Evolutionary conservation across 2,888 invertebrate species (phyloP), one percentile per base, ranked within the genome.

Genomic region (Microchrysa polita): DNA sequence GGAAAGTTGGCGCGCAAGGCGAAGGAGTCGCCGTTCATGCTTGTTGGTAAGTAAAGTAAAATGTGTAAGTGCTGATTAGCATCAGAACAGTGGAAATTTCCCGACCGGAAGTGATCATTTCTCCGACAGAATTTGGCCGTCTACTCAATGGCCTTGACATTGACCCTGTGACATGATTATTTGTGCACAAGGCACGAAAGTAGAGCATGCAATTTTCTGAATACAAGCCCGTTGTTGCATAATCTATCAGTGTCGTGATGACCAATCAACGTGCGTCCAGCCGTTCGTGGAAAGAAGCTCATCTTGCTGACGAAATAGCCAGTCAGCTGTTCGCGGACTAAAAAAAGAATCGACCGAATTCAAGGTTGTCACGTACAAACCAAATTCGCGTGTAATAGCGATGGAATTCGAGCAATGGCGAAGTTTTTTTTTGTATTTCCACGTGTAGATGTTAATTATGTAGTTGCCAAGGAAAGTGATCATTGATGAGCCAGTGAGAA

Each of bases 21-120:
- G 1, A 90, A 90, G 81, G 92, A 92, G 80, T 89, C 90, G 1
- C 92, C 92, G 0, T 90, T 92, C 80, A 90, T 92, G 88, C 87
- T 91, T 60, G 84, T 91, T 77, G 92, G 92, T 92, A 86, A 87
- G 88, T 82, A 72, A 73, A 57, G 22, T 73, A 61, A 1, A n/a
- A n/a, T n/a, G n/a, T n/a, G n/a, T n/a, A n/a, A n/a, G n/a, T n/a
- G n/a, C n/a, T n/a, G 14, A 23, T 63, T 42, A 2, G n/a, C 61
- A n/a, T n/a, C n/a, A n/a, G n/a, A 52, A 20, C 7, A 34, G 7
- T 34, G 27, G 7, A 34, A 34, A 34, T 7, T 34, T 7, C 27
- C 27, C 27, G 7, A 34, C 27, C 27, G 52, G 5, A 2, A 7
- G 23, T 53, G 34, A 27, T 67, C 52, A 53, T 34, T 53, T 53